Evolutionary conservation across 1,140 invertebrate species (phyloP).

Genomic region (Akabosia matsudoensis): DNA sequence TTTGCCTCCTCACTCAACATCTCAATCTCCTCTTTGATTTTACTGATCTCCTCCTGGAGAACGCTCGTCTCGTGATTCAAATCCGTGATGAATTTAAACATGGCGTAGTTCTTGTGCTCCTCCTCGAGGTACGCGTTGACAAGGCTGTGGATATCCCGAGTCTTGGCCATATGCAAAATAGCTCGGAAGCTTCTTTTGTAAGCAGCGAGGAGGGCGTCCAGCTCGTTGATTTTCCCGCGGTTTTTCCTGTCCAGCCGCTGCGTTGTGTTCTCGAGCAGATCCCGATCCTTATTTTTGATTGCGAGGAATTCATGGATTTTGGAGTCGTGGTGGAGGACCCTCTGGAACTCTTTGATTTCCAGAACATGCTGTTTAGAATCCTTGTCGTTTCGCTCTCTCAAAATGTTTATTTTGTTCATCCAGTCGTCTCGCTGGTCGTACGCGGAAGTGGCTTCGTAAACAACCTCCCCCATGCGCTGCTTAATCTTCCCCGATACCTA

Average conservation of each 20-base stretch:
- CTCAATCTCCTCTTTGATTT: constrained; percentile 6
- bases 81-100: constrained; percentile 39
- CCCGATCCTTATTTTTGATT: constrained; percentile 29
- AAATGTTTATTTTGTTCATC: constrained; percentile 34
- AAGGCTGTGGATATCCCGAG: constrained; percentile 26
- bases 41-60: constrained; percentile 24
- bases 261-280: constrained; percentile 25
- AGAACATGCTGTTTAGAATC: constrained; percentile 41
- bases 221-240: constrained; percentile 29
- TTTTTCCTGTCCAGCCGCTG: constrained; percentile 27
- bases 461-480: constrained; percentile 35
- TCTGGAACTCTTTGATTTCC: constrained; percentile 42
- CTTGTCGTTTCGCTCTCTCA: constrained; percentile 43
- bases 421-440: constrained; percentile 42
- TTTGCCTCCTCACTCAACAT: neutral
- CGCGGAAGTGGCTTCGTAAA: constrained; percentile 33
- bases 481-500: constrained; percentile 33
- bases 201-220: constrained; percentile 29
- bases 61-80: constrained; percentile 38
- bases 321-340: constrained; percentile 40
- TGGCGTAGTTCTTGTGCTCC: constrained; percentile 39
- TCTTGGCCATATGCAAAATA: constrained; percentile 31
- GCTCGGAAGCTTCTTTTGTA: constrained; percentile 42
- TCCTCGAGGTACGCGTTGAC: constrained; percentile 29
- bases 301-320: constrained; percentile 38